phyloP scores from a whole-genome alignment of 2,888 invertebrate species.

The Drosophila anceps region DNA sequence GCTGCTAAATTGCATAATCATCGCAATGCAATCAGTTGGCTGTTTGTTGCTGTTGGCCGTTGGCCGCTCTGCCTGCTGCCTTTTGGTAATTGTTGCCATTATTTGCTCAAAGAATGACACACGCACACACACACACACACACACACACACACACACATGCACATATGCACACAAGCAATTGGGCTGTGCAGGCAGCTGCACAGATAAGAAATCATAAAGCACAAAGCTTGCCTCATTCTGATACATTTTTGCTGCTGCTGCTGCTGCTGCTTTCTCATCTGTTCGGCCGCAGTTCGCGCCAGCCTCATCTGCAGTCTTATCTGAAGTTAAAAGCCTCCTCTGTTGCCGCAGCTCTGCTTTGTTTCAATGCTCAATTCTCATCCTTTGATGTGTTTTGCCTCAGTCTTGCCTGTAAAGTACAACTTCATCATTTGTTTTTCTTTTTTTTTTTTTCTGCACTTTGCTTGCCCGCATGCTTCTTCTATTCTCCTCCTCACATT shows the following conservation, averaged over 20 bases:
- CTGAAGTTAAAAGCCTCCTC: background rate
- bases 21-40: constrained; percentile 67
- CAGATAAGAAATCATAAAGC: constrained; percentile 75
- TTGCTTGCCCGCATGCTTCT: background rate
- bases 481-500: background rate
- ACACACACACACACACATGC: constrained; percentile 33
- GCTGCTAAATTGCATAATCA: constrained; percentile 81
- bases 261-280: constrained; percentile 12
- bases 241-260: background rate
- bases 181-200: constrained; percentile 50
- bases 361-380: background rate
- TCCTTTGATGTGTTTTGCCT: background rate
- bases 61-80: constrained; percentile 28
- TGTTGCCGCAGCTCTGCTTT: background rate
- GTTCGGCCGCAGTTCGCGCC: background rate
- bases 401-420: background rate
- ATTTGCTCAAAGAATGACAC: constrained; percentile 78
- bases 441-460: background rate
- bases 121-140: constrained; percentile 14
- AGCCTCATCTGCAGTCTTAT: background rate
- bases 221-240: constrained; percentile 21
- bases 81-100: constrained; percentile 74
- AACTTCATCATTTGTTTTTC: background rate
- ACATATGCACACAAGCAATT: constrained; percentile 49
- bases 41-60: constrained; percentile 8